Evolutionary conservation across 1,140 invertebrate species (phyloP), one percentile per base, ranked within the genome.

Genomic region (Ceratosolen fusciceps): DNA sequence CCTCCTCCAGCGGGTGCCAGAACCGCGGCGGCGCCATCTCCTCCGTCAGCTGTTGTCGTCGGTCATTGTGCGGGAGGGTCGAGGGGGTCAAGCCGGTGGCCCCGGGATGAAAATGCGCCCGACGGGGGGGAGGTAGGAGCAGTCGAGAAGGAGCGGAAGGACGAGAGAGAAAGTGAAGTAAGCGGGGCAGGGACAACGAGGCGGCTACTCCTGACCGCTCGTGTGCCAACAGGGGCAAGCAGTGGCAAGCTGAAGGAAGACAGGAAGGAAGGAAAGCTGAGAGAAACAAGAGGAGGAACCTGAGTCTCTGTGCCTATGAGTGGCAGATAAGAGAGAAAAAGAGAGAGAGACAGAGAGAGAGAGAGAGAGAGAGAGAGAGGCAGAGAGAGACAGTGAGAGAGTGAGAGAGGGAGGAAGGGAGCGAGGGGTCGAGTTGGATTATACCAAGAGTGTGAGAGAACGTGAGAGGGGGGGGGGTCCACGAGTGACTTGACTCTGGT

Each of bases 241-340:
- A 47, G 52, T 16, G 43, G 62, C n/a, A n/a, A 21, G 37, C 37
- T 21, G n/a, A n/a, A 31, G 49, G n/a, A 39, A 56, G 47, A 54
- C 26, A 70, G 54, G 58, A 37, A 65, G 68, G 72, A n/a, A 21
- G 49, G 62, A 43, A 68, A 54, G 58, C 54, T 54, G 68, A 74
- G 39, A 72, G 71, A 65, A 74, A 67, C 34, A 74, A 79, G 19
- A 62, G 54, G 54, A 31, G 47, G 52, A 24, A 56, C 12, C 68
- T 2, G 43, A 24, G 10, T 19, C 10, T 9, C 9, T 52, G 68
- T 24, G 39, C 24, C 9, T 24, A 34, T 19, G n/a, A n/a, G 43
- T 34, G 3, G 58, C 9, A 52, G 31, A 24, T n/a, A 7, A 73
- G 7, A 39, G 21, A 56, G 54, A 73, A 16, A 34, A 58, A 31